Percentiles rank a stretch among this genome's conserved stretches.
Evolutionary conservation across 2,888 invertebrate genomes (phyloP).

Genomic region (Leucoma salicis): DNA sequence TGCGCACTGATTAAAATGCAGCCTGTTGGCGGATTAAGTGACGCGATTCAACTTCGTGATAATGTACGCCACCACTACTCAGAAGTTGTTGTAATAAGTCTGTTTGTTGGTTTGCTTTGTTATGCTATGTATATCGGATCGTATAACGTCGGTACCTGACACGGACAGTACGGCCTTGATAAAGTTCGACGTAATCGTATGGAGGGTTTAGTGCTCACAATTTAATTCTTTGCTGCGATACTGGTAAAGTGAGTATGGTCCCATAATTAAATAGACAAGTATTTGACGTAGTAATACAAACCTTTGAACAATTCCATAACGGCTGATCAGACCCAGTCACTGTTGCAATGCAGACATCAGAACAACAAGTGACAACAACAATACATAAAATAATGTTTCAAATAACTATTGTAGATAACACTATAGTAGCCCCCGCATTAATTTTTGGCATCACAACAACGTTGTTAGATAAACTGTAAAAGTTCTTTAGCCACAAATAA

Average conservation of each 20-base stretch:
- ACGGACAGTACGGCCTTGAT: slow-evolving; percentile 74
- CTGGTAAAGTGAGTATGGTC: not conserved
- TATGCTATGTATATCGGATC: no score
- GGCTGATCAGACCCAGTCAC: slow-evolving; percentile 9
- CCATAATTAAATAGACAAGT: slow-evolving; percentile 3
- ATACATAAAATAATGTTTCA: slow-evolving; percentile 2
- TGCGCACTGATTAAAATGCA: slow-evolving; percentile 15
- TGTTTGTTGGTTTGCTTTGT: not conserved
- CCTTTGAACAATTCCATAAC: slow-evolving; percentile 34
- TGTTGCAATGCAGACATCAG: slow-evolving; percentile 6
- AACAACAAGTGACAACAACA: slow-evolving; percentile 20
- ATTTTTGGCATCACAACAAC: no score
- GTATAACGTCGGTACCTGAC: slow-evolving; percentile 65
- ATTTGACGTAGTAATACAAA: slow-evolving; percentile 13
- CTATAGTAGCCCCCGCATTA: no score
- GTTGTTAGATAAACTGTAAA: no score
- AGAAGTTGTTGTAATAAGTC: not conserved
- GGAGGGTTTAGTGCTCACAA: slow-evolving; percentile 35
- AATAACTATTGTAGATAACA: no score
- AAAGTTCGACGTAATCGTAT: slow-evolving; percentile 55
- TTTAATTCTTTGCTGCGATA: slow-evolving; percentile 10
- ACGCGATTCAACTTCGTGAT: slow-evolving; percentile 36
- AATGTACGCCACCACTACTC: slow-evolving; percentile 55
- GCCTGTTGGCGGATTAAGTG: slow-evolving; percentile 24
- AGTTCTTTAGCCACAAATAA: no score